Conservation (phyloP, 1,140 invertebrate genomes). For the Archivesica marissinica region DNA sequence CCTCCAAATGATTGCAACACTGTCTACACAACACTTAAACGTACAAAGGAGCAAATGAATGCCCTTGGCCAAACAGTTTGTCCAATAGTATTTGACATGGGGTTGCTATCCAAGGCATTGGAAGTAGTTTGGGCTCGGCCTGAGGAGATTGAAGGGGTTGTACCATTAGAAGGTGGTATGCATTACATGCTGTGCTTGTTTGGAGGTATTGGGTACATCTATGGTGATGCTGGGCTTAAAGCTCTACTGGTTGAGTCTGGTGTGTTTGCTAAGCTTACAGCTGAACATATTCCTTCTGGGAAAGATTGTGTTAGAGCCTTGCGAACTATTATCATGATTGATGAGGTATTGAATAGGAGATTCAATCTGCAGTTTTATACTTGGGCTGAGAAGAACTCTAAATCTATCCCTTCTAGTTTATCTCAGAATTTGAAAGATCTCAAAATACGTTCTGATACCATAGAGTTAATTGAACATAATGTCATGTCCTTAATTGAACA, state of each 20-base stretch:
- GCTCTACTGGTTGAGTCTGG: constrained; percentile 1
- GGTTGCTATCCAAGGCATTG: constrained; percentile 21
- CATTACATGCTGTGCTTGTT: constrained; percentile 28
- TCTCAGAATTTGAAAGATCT: neutral
- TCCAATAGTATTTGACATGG: constrained; percentile 40
- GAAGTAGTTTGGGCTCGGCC: no score
- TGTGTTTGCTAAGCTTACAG: constrained; percentile 17
- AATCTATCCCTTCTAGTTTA: neutral
- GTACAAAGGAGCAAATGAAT: constrained; percentile 38
- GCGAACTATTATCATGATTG: neutral
- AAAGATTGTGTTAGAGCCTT: constrained; percentile 55
- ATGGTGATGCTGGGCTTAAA: constrained; percentile 29
- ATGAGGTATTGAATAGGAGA: constrained; percentile 32
- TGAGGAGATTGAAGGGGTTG: constrained; percentile 26
- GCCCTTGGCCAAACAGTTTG: neutral
- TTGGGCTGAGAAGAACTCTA: constrained; percentile 4
- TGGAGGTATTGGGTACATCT: constrained; percentile 13
- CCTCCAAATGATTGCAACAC: constrained; percentile 34
- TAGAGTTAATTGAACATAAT: neutral
- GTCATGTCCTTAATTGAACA: neutral
- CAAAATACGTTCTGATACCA: neutral
- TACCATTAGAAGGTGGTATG: constrained; percentile 1
- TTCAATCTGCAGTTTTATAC: constrained; percentile 21
- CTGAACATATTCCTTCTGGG: constrained; percentile 22
- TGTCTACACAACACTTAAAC: constrained; percentile 37